Base-by-base conservation (phyloP, 2,797 vertebrate species). In the Rhynchotus rufescens region DNA sequence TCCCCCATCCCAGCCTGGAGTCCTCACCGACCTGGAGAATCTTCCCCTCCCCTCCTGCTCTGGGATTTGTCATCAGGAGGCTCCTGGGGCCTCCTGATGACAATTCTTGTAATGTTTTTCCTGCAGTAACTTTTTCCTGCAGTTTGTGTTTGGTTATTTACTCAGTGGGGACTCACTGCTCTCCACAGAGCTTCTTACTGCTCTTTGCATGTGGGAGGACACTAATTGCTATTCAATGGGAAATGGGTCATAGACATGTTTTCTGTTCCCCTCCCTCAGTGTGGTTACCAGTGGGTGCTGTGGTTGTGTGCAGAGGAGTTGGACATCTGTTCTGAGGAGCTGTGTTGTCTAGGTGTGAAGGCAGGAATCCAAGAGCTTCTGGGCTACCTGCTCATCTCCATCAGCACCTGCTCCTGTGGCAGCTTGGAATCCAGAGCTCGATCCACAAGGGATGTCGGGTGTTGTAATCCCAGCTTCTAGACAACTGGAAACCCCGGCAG, bases 1-100 rank as follows among this genome's bases (percentile, higher is more conserved):
- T n/a, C 38, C 52, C 10, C 86, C 65, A 56, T 32, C 1, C 3
- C 3, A 69, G 36, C 40, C 69, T 38, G 49, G 25, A 79, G 17
- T 81, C 54, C 4, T 10, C 49, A 42, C 51, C 74, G 45, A 61
- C 21, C 83, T 74, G 7, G 54, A 73, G 56, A 74, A 86, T 20
- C 59, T 73, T 80, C 38, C 44, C 44, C 66, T 73, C 47, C 7
- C 64, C 72, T 77, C 64, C 49, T 79, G 49, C 57, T 40, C 42
- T 36, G 49, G 42, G 64, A 62, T 85, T 83, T 83, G 59, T 87
- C n/a, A n/a, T n/a, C n/a, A n/a, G n/a, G n/a, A n/a, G n/a, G n/a
- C n/a, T 72, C 59, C 42, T 16, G 66, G 59, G 56, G 60, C 23
- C 7, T 92, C 44, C 10, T 20, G 36, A 60, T 47, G 45, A 72